Conservation (phyloP, 2,888 invertebrate species). For the Cenopis cana region DNA sequence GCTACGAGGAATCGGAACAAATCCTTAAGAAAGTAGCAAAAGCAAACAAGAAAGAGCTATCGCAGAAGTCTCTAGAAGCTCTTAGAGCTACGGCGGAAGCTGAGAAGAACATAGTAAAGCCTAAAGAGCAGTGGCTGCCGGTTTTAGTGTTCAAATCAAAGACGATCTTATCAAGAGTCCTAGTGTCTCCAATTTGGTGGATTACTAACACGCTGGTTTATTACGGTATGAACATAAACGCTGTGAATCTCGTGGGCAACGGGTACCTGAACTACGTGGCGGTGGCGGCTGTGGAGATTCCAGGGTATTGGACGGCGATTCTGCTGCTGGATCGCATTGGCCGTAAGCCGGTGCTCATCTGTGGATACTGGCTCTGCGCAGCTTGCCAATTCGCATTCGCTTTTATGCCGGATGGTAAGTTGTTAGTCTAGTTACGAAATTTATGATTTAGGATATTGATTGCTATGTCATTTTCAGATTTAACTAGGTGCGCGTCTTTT, state of each 20-base stretch:
- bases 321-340: conserved; percentile 87
- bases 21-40: conserved; percentile 87
- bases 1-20: conserved; percentile 86
- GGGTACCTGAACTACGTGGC: conserved; percentile 88
- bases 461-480: too few species aligned
- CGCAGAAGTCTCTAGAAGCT: conserved; percentile 80
- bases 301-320: conserved; percentile 88
- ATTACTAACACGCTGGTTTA: conserved; percentile 89
- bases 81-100: conserved; percentile 70
- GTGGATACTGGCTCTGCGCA: conserved; percentile 87
- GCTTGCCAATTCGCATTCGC: conserved; percentile 86
- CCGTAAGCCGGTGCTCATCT: conserved; percentile 86
- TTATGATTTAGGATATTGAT: too few species aligned
- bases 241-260: conserved; percentile 88
- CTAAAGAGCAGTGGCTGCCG: conserved; percentile 68
- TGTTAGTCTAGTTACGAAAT: background rate
- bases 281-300: conserved; percentile 88
- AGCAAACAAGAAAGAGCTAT: conserved; percentile 84
- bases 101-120: conserved; percentile 62
- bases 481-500: too few species aligned
- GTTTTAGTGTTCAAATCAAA: conserved; percentile 66
- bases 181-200: conserved; percentile 86
- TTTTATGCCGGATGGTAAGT: conserved; percentile 83
- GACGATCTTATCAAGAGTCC: conserved; percentile 64
- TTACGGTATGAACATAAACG: conserved; percentile 89